Evolutionary conservation across 2,797 vertebrate species (phyloP), one percentile per base, ranked within the genome.

Genomic region (Avahi laniger): DNA sequence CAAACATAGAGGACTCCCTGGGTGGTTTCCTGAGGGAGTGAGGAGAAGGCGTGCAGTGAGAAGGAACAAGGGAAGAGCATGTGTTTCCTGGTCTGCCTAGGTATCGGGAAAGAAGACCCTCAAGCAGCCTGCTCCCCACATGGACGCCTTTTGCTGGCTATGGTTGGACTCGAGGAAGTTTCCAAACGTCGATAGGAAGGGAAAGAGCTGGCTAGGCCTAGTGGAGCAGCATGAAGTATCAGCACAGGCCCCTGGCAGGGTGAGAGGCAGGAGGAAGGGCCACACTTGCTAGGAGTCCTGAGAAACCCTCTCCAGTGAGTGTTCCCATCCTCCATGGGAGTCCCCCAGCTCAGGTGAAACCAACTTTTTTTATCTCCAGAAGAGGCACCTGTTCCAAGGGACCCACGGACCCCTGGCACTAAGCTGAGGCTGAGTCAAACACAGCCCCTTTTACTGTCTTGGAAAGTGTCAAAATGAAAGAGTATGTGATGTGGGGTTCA

Each of bases 401-500:
- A 48, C 5, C 38, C 6, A 35, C 6, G 14, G 18, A 33, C 41
- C 35, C n/a, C 20, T 6, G 11, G 28, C 46, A 33, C 15, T 33
- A 26, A 75, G 43, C 46, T 17, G 14, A 80, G 0, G 24, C 18
- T 43, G 11, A 54, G 43, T 5, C 35, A 50, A 90, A 17, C 13
- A n/a, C 20, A 59, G 24, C 24, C 35, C 28, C 18, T 75, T 48
- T 91, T 48, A 67, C 57, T 43, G 15, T 20, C 38, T 22, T 17
- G 48, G 20, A 65, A 92, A 72, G 43, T 69, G 7, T 9, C 15
- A 57, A n/a, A 28, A 70, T 54, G 48, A 78, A 82, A 65, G 22
- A 15, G 11, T 7, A 1, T 26, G 15, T 14, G 4, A 7, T 43
- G 7, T 7, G 50, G 12, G 3, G 35, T 22, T 12, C 3, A 28